Percentiles rank a stretch among this genome's conserved stretches.
These are phyloP conservation scores for Rhipidura dahli DNA, from an alignment of 2,113 vertebrate genomes.

Conservation along the genomic window DNA sequence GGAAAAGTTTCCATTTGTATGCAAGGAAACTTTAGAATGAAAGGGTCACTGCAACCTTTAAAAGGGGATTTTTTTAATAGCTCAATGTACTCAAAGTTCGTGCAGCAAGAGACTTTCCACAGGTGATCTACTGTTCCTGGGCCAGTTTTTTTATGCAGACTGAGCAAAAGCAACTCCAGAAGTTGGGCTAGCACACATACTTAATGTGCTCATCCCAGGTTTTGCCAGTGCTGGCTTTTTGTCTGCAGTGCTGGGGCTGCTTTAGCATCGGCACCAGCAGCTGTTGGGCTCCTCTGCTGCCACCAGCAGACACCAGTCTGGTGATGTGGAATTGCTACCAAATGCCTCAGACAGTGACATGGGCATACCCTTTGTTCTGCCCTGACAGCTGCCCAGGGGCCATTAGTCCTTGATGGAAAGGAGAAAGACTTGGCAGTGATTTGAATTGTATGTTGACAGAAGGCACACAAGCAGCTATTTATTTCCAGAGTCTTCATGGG, in stretches of 20 bases:
- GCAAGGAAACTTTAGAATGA: neutral
- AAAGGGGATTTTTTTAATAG: constrained; percentile 24
- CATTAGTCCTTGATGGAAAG: constrained; percentile 3
- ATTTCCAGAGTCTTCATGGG: constrained; percentile 7
- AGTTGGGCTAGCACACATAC: neutral
- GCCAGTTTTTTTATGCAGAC: neutral
- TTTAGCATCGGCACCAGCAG: neutral
- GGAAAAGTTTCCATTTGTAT: neutral
- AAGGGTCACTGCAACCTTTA: constrained; percentile 46
- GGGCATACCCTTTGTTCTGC: constrained; percentile 4
- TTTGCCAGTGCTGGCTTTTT: neutral
- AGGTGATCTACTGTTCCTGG: constrained; percentile 46
- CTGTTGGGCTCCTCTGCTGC: constrained; percentile 16
- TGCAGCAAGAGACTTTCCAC: constrained; percentile 11
- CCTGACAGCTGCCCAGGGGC: constrained; percentile 54
- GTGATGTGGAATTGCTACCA: constrained; percentile 13
- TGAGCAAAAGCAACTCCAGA: constrained; percentile 26
- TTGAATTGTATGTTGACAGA: constrained; percentile 25
- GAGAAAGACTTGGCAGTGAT: constrained; percentile 39
- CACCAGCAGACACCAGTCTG: constrained; percentile 31
- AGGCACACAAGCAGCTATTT: constrained; percentile 38
- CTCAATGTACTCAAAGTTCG: constrained; percentile 27
- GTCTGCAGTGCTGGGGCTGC: neutral
- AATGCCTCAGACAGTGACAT: constrained; percentile 33
- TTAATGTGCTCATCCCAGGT: constrained; percentile 15